phyloP scores from a whole-genome alignment of 2,113 vertebrate genomes.

The Neopipo cinnamomea region DNA sequence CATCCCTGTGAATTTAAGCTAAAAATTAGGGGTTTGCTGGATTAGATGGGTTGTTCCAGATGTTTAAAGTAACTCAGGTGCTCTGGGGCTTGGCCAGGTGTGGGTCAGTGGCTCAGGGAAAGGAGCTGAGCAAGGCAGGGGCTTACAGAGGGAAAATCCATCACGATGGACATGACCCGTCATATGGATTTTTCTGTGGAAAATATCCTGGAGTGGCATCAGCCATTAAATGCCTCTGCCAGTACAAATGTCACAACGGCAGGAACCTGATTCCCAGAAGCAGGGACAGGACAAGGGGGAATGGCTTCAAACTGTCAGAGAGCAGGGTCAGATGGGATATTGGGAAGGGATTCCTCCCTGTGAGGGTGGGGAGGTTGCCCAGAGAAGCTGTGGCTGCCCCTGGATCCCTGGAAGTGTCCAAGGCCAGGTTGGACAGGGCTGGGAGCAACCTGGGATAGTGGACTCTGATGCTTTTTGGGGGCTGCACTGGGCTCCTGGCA shows the following conservation, averaged over 20 bases:
- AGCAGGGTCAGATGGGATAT: no score
- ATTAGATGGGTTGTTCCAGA: not conserved
- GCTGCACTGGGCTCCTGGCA: no score
- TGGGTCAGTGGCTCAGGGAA: not conserved
- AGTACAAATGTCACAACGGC: accelerated
- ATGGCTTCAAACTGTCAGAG: no score
- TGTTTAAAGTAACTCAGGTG: not conserved
- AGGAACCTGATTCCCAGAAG: not conserved
- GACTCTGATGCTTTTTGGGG: no score
- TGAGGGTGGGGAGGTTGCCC: no score
- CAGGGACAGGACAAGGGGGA: no score
- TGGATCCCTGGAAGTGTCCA: no score
- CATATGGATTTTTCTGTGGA: not conserved
- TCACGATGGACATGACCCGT: accelerated
- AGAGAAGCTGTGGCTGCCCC: no score
- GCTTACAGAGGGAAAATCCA: not conserved
- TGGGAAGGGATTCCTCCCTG: no score
- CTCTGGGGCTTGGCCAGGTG: not conserved
- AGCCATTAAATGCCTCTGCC: not conserved
- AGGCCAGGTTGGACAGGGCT: no score
- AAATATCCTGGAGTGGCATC: not conserved
- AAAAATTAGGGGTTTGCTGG: not conserved
- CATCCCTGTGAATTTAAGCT: not conserved
- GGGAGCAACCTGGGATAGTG: no score
- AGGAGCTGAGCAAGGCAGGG: not conserved